phyloP scores from a whole-genome alignment of 2,797 vertebrate genomes.

The Rallus crepitans region DNA sequence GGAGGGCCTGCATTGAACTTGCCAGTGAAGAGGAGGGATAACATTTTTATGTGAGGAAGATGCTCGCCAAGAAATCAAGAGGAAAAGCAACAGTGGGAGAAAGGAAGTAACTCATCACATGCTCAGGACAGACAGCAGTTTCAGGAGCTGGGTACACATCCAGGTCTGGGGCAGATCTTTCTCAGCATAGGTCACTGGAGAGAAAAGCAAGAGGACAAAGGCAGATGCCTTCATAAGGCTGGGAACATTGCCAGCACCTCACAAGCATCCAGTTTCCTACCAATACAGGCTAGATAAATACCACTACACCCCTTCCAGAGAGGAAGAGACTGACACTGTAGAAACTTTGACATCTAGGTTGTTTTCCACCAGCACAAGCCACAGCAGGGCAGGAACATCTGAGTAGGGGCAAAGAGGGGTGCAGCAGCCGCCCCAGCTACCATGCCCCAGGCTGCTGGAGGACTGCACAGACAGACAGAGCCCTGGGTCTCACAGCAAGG shows the following conservation, averaged over 20 bases:
- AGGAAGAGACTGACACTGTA: not conserved
- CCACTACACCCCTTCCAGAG: not conserved
- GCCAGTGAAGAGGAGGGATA: not conserved
- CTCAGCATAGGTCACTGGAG: not conserved
- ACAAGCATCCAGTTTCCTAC: not conserved
- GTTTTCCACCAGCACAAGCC: not conserved
- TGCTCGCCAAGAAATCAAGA: not conserved
- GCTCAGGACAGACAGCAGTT: not conserved
- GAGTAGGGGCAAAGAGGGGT: not conserved
- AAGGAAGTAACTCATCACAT: slow-evolving; percentile 47
- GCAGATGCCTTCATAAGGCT: not conserved
- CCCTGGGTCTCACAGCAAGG: not conserved
- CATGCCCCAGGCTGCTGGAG: not conserved
- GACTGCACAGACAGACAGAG: fast-evolving
- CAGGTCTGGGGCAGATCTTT: not conserved
- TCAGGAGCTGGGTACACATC: not conserved
- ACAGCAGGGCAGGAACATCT: not conserved
- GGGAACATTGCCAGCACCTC: not conserved
- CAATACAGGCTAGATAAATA: not conserved
- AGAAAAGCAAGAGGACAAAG: not conserved
- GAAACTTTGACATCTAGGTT: not conserved
- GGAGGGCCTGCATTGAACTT: not conserved
- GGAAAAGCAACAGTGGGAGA: not conserved
- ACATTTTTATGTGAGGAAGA: slow-evolving; percentile 37
- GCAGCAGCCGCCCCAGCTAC: not conserved